A percentile compares a stretch with the other conserved stretches of the same genome.
These are phyloP conservation scores for Heliocidaris tuberculata DNA, from an alignment of 35 echinoderm and acorn worm species.

Conservation along the genomic window DNA sequence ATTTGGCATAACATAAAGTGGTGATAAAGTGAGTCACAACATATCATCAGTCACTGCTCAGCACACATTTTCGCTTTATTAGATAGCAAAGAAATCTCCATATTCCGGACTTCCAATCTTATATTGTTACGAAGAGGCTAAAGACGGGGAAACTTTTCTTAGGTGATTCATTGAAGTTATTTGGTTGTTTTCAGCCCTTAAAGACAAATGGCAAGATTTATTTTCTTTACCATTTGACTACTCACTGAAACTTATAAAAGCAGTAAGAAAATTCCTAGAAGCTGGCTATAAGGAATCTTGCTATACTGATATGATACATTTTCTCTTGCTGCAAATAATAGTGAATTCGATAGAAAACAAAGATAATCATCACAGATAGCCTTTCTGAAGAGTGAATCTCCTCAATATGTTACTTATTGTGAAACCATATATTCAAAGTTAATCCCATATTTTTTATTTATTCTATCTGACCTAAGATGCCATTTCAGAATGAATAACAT, in stretches of 20 bases:
- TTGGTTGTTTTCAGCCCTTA: background rate
- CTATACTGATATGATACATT: no score
- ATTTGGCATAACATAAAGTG: background rate
- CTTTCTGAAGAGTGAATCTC: no score
- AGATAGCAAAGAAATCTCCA: background rate
- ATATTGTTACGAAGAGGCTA: background rate
- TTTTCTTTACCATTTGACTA: background rate
- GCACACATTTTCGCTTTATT: constrained; percentile 1
- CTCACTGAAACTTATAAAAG: background rate
- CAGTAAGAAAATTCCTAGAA: background rate
- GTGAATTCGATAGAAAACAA: no score
- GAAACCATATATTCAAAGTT: no score
- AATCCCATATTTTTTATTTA: background rate
- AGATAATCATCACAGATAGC: no score
- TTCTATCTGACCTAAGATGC: background rate
- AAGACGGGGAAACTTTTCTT: background rate
- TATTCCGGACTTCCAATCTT: background rate
- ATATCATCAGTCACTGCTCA: background rate
- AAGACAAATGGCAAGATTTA: background rate
- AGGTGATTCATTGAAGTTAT: background rate
- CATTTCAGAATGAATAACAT: background rate
- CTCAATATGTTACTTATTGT: no score
- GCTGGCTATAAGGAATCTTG: background rate
- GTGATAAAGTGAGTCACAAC: background rate
- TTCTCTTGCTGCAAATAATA: no score